phyloP scores from a whole-genome alignment of 2,888 invertebrate genomes.

The Uloborus plumipes region DNA sequence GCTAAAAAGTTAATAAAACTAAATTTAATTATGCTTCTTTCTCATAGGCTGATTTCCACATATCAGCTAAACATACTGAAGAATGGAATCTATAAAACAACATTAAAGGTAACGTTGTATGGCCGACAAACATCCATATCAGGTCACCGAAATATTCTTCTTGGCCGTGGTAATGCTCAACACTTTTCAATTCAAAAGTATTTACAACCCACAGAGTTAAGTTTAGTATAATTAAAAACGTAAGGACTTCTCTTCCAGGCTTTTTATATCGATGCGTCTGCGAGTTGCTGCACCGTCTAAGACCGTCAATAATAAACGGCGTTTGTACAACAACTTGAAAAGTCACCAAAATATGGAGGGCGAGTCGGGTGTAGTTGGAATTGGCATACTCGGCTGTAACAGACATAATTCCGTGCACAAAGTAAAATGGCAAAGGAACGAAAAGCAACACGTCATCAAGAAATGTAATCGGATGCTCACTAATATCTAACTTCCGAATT shows the following conservation, averaged over 20 bases:
- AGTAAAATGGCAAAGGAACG: conserved; percentile 81
- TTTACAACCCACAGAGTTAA: conserved; percentile 83
- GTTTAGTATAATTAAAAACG: conserved; percentile 82
- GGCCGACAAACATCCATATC: conserved; percentile 81
- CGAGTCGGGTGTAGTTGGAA: conserved; percentile 46
- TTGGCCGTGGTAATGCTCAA: conserved; percentile 75
- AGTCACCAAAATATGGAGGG: conserved; percentile 69
- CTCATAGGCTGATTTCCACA: conserved; percentile 83
- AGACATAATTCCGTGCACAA: conserved; percentile 78
- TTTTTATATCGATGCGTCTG: conserved; percentile 78
- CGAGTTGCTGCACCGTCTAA: conserved; percentile 81
- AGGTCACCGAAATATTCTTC: conserved; percentile 80
- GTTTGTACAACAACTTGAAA: conserved; percentile 82
- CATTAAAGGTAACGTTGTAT: conserved; percentile 80
- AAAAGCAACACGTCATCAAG: conserved; percentile 81
- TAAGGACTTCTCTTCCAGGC: conserved; percentile 82
- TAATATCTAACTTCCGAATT: conserved; percentile 78
- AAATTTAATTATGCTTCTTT: conserved; percentile 72
- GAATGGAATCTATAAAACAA: conserved; percentile 85
- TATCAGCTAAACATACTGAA: conserved; percentile 83
- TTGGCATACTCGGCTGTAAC: conserved; percentile 58
- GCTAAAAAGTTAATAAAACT: no score
- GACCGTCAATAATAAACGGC: conserved; percentile 80
- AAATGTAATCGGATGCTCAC: conserved; percentile 74
- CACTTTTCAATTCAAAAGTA: conserved; percentile 78